Base-by-base conservation (phyloP, 2,888 invertebrate species). In the Odontocolon sp. region DNA sequence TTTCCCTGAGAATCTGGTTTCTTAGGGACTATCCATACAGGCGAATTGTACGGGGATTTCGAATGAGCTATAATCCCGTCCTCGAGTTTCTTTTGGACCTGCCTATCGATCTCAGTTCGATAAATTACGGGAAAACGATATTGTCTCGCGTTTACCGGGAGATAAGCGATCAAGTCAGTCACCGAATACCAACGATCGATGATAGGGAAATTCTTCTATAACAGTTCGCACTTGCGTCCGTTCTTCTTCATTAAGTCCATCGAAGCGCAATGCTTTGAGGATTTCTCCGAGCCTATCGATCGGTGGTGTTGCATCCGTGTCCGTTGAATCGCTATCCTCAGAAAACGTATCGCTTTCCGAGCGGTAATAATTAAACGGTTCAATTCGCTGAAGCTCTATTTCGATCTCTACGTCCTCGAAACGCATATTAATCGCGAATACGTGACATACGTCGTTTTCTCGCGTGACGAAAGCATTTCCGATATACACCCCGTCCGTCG, bases 1-100 rank as follows among this genome's bases (percentile, higher is more conserved):
- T 78, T 69, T 1, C 83, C 83, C 9, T 76, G 75, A 11, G 81
- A 77, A 40, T 85, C 84, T 4, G 64, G 6, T 47, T 84, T 81
- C 57, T 81, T 80, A 1, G 81, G 72, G 0, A 82, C 79, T 5
- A 82, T 67, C 79, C 81, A 82, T 3, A 73, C 61, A 8, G 81
- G 81, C 0, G 81, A 78, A 50, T 76, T 73, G 31, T 69, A 81
- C 2, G 77, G 75, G 1, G 78, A 80, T 1, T 45, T 45, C 1
- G 79, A 80, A 11, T 70, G 72, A n/a, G 23, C 14, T n/a, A 79
- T 72, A 2, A 76, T 33, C 1, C 36, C 69, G 11, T 73, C 42
- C 2, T 57, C 18, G 1, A 76, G 9, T 26, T 76, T 33, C 14
- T 23, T 33, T 9, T 50, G 6, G 0, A 74, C 68, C 26, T 76